These are phyloP conservation scores for Hydrozoanthus tunicans DNA, from an alignment of 64 coral and sea anemone species.

Conservation along the genomic window DNA sequence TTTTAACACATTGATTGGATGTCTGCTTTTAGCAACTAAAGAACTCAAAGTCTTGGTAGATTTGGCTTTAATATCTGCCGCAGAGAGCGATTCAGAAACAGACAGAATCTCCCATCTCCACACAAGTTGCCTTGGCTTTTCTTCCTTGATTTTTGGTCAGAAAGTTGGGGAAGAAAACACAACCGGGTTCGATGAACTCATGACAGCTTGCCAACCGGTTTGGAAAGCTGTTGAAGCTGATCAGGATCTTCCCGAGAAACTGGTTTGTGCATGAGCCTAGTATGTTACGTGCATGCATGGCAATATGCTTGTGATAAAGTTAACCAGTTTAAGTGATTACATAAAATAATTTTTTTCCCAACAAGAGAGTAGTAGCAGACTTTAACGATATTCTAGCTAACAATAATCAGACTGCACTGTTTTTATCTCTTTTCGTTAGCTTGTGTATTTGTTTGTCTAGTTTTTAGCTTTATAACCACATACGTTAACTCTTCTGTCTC, in stretches of 20 bases:
- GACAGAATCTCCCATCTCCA: slow-evolving; percentile 76
- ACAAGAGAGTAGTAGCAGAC: too few species aligned
- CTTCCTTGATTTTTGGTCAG: slow-evolving; percentile 75
- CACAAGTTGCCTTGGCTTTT: slow-evolving; percentile 72
- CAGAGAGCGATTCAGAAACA: slow-evolving; percentile 75
- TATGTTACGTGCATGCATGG: too few species aligned
- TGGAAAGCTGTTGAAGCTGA: slow-evolving; percentile 72
- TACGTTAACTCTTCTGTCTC: too few species aligned
- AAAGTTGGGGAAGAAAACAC: slow-evolving; percentile 14
- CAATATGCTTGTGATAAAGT: too few species aligned
- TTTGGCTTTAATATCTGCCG: slow-evolving; percentile 85
- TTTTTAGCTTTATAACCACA: too few species aligned
- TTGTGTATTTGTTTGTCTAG: too few species aligned
- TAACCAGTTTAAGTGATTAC: too few species aligned
- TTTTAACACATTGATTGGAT: too few species aligned
- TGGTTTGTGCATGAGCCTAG: slow-evolving; percentile 25
- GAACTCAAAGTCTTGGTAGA: slow-evolving; percentile 82
- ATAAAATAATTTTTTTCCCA: too few species aligned
- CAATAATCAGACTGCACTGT: too few species aligned
- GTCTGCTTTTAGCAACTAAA: slow-evolving; percentile 47
- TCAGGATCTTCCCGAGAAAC: slow-evolving; percentile 55
- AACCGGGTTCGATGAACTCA: slow-evolving; percentile 53
- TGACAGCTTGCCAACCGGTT: slow-evolving; percentile 64
- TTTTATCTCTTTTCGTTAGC: too few species aligned
- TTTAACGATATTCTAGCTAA: too few species aligned